These are phyloP conservation scores for Forbesichthys papilliferus DNA, from an alignment of 2,113 vertebrate species.

Conservation along the genomic window DNA sequence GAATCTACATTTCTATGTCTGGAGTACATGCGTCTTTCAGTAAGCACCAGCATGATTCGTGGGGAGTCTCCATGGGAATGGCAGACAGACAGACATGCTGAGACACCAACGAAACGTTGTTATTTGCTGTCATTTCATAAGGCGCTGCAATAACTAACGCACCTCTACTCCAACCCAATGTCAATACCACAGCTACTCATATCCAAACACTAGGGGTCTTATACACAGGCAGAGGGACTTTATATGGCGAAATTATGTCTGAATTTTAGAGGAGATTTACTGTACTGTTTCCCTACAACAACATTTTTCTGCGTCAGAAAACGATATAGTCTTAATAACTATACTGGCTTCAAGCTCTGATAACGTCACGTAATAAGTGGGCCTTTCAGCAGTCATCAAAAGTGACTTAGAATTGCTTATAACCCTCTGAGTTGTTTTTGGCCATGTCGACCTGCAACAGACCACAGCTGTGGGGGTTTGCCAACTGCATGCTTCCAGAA, in stretches of 20 bases:
- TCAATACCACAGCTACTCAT: conserved; percentile 56
- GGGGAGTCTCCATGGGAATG: conserved; percentile 16
- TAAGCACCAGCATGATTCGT: conserved; percentile 3
- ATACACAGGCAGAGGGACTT: conserved; percentile 26
- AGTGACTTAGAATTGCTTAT: conserved; percentile 57
- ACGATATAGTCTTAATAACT: conserved; percentile 46
- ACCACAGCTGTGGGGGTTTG: conserved; percentile 54
- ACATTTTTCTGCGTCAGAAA: conserved; percentile 65
- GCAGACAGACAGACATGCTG: conserved; percentile 26
- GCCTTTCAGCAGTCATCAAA: conserved; percentile 61
- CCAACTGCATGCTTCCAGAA: conserved; percentile 47
- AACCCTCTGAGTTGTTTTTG: conserved; percentile 65
- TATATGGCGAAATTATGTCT: conserved; percentile 44
- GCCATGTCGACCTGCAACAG: conserved; percentile 27
- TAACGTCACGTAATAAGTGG: conserved; percentile 47
- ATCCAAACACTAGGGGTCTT: conserved; percentile 44
- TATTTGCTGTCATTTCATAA: conserved; percentile 64
- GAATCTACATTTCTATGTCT: neutral
- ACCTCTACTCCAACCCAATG: conserved; percentile 55
- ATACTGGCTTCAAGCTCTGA: conserved; percentile 30
- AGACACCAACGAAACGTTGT: conserved; percentile 25
- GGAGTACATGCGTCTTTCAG: neutral
- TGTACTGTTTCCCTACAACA: conserved; percentile 50
- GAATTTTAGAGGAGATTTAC: conserved; percentile 60
- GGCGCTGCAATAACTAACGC: conserved; percentile 59